Percentiles rank a stretch among this genome's conserved stretches.
Evolutionary conservation across 2,113 vertebrate species (phyloP).

Genomic region (Propithecus coquereli): DNA sequence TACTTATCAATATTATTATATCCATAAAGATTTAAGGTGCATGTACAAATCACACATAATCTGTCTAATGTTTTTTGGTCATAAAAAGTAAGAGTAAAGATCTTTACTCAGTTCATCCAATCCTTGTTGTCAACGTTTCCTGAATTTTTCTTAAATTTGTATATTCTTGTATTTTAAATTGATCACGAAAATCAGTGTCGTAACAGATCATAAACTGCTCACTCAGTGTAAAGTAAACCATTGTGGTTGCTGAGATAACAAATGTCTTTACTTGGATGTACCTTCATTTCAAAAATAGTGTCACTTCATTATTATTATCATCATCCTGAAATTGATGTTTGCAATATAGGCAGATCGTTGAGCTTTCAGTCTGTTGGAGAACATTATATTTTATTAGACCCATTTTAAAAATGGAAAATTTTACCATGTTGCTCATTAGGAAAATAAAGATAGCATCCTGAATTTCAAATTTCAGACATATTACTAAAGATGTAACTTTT

Average conservation of each 20-base stretch:
- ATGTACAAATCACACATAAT: not conserved
- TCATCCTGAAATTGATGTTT: constrained; percentile 4
- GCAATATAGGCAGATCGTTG: not conserved
- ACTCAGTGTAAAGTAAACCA: not conserved
- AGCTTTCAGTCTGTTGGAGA: not conserved
- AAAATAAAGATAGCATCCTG: constrained; percentile 53
- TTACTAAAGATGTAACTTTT: constrained; percentile 45
- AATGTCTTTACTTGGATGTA: not conserved
- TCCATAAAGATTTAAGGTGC: not conserved
- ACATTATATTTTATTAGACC: constrained; percentile 8
- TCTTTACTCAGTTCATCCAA: not conserved
- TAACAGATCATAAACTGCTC: not conserved
- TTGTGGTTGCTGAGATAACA: not conserved
- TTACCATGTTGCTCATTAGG: not conserved
- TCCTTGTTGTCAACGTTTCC: not conserved
- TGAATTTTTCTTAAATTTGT: not conserved
- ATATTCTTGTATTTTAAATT: not conserved
- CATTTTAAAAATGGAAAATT: constrained; percentile 35
- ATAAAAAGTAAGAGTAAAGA: not conserved
- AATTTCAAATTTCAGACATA: constrained; percentile 41
- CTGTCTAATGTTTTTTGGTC: not conserved
- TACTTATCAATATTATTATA: not conserved
- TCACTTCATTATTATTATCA: constrained; percentile 22
- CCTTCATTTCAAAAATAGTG: not conserved
- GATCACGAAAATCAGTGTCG: not conserved